Evolutionary conservation across 2,797 vertebrate genomes (phyloP).

Genomic region (Bufotes viridis): DNA sequence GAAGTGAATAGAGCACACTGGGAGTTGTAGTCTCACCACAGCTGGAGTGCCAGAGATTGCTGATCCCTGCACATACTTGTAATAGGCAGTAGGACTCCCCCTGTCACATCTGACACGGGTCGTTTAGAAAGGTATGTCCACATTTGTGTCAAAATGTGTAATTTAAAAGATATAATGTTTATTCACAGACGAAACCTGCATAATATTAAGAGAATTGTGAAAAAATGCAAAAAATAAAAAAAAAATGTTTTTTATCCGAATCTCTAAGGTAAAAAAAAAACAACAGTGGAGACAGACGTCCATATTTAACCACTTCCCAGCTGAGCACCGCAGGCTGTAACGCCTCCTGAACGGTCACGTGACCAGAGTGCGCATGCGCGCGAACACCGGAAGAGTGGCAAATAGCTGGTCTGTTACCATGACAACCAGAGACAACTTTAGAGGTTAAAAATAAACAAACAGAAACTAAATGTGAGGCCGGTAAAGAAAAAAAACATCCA

Average conservation of each 20-base stretch:
- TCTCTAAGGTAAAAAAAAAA: neutral
- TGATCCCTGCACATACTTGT: too few relatives aligned
- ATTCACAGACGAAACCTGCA: too few relatives aligned
- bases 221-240: neutral
- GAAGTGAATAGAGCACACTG: too few relatives aligned
- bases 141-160: too few relatives aligned
- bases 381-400: neutral
- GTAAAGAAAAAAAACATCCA: neutral
- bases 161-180: too few relatives aligned
- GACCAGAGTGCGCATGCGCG: slow-evolving; percentile 60
- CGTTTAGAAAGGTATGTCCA: too few relatives aligned
- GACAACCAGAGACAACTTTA: slow-evolving; percentile 61
- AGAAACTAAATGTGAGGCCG: neutral
- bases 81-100: too few relatives aligned
- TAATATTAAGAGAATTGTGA: neutral
- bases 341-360: neutral
- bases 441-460: neutral
- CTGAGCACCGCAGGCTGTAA: neutral
- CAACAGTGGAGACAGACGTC: neutral
- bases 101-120: too few relatives aligned
- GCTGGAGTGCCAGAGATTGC: too few relatives aligned
- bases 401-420: slow-evolving; percentile 40
- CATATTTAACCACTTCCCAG: neutral
- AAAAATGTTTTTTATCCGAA: neutral
- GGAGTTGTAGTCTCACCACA: too few relatives aligned